Conservation (phyloP, 2,888 invertebrate genomes). For the Idaea straminata region DNA sequence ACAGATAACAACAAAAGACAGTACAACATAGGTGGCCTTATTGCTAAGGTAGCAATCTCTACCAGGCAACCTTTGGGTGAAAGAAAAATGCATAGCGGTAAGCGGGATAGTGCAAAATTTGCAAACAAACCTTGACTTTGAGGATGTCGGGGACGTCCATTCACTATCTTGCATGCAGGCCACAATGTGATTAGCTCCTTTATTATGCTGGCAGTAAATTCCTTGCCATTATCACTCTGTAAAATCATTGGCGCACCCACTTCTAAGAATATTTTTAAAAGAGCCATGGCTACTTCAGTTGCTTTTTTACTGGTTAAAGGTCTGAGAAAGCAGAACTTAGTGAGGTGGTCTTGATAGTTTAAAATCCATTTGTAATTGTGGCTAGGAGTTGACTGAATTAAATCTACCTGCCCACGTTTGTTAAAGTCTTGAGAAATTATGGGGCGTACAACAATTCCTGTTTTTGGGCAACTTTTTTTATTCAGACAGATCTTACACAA, state of each 20-base stretch:
- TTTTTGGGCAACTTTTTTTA: constrained; percentile 27
- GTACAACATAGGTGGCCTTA: no score
- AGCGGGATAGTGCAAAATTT: no score
- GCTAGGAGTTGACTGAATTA: constrained; percentile 34
- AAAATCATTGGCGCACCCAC: constrained; percentile 25
- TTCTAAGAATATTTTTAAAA: constrained; percentile 33
- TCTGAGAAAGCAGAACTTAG: constrained; percentile 38
- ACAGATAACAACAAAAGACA: no score
- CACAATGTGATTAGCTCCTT: constrained; percentile 27
- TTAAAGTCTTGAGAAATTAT: constrained; percentile 38
- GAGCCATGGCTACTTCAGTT: constrained; percentile 36
- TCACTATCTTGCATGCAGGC: constrained; percentile 29
- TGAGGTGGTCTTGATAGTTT: constrained; percentile 40
- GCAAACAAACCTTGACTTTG: constrained; percentile 26
- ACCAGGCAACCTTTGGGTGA: no score
- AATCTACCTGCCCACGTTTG: constrained; percentile 39
- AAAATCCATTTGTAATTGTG: constrained; percentile 42
- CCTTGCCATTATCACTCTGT: constrained; percentile 19
- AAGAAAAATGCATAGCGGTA: no score
- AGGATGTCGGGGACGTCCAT: constrained; percentile 24
- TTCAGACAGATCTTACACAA: constrained; percentile 28
- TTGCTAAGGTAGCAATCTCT: no score
- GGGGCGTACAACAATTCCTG: constrained; percentile 34
- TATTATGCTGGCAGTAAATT: constrained; percentile 25
- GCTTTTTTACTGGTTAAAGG: constrained; percentile 35